Base-by-base conservation (phyloP, 2,113 vertebrate genomes). In the Calidris pugnax region DNA sequence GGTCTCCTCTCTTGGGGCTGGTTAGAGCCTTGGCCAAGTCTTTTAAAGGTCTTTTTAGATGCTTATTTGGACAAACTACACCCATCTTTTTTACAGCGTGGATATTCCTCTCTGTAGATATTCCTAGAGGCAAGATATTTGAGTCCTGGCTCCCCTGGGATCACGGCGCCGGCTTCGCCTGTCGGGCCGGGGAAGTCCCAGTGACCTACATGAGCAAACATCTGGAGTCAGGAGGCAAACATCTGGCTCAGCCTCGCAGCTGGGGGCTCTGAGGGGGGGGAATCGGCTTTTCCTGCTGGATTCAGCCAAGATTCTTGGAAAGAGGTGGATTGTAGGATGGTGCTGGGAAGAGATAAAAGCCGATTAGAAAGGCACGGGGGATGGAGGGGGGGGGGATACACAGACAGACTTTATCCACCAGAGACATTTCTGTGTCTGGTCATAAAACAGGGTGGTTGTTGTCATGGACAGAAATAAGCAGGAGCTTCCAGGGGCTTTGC, bases 141-240 rank as follows among this genome's bases (percentile, higher is more conserved):
- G 24, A 71, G 56, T 33, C 16, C 39, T 7, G 4, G 43, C 74
- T 41, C 62, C 47, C 13, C 2, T 0, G 78, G 48, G 72, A 19
- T 41, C 33, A 3, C 17, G 3, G 60, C 2, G 20, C 24, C 20
- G 84, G 66, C 68, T 80, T 10, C 10, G 47, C 5, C 3, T 51
- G 30, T 37, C 48, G 39, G 35, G 48, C 79, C 23, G 57, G 77
- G 82, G 68, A 82, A 85, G 90, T 63, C 90, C 88, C 90, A 72
- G 56, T 87, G 96, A 93, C 95, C 96, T 84, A 76, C 63, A 93
- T 76, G 62, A 85, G 75, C 23, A 11, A 87, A 93, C 92, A 88
- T 93, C 92, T 92, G 92, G 82, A 88, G 94, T 2, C 1, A 30
- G n/a, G 22, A 55, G 53, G 53, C 53, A 27, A 55, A 60, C 48